Percentiles rank a stretch among this genome's conserved stretches.
These are phyloP conservation scores for Acrocyrtus sp. DNA, from an alignment of 2,888 invertebrate species.

Conservation along the genomic window DNA sequence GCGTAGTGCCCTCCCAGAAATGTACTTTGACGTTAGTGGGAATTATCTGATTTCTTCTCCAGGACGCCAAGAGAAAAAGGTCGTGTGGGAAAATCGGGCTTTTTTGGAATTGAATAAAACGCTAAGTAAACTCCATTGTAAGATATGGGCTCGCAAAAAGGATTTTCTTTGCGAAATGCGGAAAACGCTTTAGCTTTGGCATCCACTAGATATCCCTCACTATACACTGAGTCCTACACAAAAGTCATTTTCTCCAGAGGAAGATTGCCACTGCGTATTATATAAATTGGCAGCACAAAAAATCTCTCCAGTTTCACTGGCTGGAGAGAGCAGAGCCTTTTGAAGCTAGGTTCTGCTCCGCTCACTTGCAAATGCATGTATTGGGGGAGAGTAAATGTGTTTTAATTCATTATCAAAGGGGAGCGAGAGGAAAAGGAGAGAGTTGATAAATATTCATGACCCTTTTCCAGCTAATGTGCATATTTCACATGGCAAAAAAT, in stretches of 20 bases:
- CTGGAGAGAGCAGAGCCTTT: too few species aligned
- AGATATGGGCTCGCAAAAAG: too few species aligned
- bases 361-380: not conserved
- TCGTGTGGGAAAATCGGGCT: constrained; percentile 37
- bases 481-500: not conserved
- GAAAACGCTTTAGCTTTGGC: not conserved
- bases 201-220: too few species aligned
- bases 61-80: constrained; percentile 11
- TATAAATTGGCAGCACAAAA: too few species aligned
- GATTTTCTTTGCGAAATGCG: too few species aligned
- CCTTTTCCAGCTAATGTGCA: constrained; percentile 3
- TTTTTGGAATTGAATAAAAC: not conserved
- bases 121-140: not conserved
- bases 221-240: too few species aligned
- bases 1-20: constrained; percentile 1
- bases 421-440: constrained; percentile 31
- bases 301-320: too few species aligned
- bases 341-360: too few species aligned
- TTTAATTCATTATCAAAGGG: constrained; percentile 47
- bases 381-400: constrained; percentile 21
- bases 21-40: constrained; percentile 7
- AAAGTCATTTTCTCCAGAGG: too few species aligned
- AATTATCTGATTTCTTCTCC: not conserved
- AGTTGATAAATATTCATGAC: constrained; percentile 52
- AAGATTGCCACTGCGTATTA: too few species aligned